A percentile compares a stretch with the other conserved stretches of the same genome.
Conservation (phyloP, 2,888 invertebrate species). For the Nomada ferruginata region DNA sequence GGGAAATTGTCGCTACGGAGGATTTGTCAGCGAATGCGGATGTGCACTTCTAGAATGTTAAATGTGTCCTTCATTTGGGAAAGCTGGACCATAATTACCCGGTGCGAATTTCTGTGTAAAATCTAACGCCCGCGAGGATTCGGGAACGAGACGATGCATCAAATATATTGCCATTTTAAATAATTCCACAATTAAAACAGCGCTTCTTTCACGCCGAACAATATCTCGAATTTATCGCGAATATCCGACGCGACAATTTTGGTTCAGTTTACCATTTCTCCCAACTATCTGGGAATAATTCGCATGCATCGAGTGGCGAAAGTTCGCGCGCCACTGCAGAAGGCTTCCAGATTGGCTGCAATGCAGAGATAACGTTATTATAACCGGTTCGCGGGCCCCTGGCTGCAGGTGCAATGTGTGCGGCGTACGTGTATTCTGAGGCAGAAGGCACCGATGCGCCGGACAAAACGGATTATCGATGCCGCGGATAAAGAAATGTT, state of each 20-base stretch:
- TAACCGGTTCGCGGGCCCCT: conserved; percentile 31
- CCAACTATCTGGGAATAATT: conserved; percentile 53
- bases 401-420: conserved; percentile 18
- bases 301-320: conserved; percentile 33
- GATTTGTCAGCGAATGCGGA: neutral
- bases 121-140: neutral
- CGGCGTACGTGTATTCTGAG: conserved; percentile 14
- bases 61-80: neutral
- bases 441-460: neutral
- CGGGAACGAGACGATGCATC: neutral
- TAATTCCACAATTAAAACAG: too few species aligned
- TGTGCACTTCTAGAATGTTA: neutral
- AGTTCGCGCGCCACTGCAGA: conserved; percentile 18
- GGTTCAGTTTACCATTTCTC: conserved; percentile 28
- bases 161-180: neutral
- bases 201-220: too few species aligned
- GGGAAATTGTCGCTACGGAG: neutral
- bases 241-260: neutral
- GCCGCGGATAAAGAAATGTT: conserved; percentile 3
- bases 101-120: neutral
- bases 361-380: conserved; percentile 57
- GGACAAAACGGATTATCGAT: conserved; percentile 26
- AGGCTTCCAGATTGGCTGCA: conserved; percentile 40
- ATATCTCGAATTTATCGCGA: neutral
- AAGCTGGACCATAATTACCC: conserved; percentile 5